Conservation (phyloP, 1,140 invertebrate species). For the Choristoneura fumiferana region DNA sequence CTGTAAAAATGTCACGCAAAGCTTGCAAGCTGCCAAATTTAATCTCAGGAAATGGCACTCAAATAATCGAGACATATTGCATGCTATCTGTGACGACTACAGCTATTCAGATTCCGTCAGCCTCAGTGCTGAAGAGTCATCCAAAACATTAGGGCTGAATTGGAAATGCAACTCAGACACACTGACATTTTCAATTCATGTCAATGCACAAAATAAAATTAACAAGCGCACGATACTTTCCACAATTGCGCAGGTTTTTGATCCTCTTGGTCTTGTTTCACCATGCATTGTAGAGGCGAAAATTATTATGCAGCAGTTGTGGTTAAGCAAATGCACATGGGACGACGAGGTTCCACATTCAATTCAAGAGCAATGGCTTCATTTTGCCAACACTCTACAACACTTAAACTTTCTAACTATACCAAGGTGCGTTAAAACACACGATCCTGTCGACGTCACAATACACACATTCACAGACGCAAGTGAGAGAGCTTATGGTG, state of each 20-base stretch:
- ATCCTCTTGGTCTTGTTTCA: slow-evolving; percentile 42
- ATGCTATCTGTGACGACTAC: background rate
- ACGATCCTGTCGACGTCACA: slow-evolving; percentile 20
- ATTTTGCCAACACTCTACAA: slow-evolving; percentile 23
- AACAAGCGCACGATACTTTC: slow-evolving; percentile 32
- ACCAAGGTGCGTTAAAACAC: slow-evolving; percentile 24
- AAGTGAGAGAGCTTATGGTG: slow-evolving; percentile 38
- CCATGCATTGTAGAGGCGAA: slow-evolving; percentile 44
- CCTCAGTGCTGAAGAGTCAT: background rate
- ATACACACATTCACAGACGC: slow-evolving; percentile 53
- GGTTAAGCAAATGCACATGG: slow-evolving; percentile 33
- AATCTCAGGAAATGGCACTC: slow-evolving; percentile 22
- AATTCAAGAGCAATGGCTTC: slow-evolving; percentile 20
- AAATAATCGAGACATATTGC: slow-evolving; percentile 10
- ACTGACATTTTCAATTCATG: slow-evolving; percentile 20
- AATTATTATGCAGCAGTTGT: slow-evolving; percentile 42
- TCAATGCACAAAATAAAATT: background rate
- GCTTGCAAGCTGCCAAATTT: slow-evolving; percentile 22
- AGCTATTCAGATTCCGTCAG: slow-evolving; percentile 17
- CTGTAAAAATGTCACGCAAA: slow-evolving; percentile 11
- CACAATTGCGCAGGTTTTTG: slow-evolving; percentile 36
- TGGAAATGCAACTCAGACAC: slow-evolving; percentile 19
- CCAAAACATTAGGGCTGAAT: slow-evolving; percentile 23
- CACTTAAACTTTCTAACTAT: slow-evolving; percentile 24
- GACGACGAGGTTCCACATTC: slow-evolving; percentile 26